These are phyloP conservation scores for Propithecus perrieri DNA, from an alignment of 2,797 vertebrate genomes.

Conservation along the genomic window DNA sequence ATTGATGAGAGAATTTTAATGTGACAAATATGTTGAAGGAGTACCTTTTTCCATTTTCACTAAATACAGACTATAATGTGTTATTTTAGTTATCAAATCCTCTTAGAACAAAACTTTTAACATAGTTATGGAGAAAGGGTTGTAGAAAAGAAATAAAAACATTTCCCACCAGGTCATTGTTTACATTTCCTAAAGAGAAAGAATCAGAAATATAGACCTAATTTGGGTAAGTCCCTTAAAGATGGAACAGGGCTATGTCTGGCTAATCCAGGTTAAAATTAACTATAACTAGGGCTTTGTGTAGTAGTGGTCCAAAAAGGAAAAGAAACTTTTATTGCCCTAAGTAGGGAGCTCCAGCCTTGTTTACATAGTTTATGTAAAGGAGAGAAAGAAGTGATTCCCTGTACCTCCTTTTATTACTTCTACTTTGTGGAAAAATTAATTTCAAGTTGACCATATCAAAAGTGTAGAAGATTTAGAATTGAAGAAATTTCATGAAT, in stretches of 20 bases:
- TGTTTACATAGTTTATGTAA: background rate
- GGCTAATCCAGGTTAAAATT: background rate
- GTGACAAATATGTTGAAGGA: background rate
- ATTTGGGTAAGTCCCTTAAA: background rate
- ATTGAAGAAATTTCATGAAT: background rate
- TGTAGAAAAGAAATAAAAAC: background rate
- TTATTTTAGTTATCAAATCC: background rate
- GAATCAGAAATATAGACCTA: background rate
- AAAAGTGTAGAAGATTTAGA: slow-evolving; percentile 10
- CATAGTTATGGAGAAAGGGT: background rate
- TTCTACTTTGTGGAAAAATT: background rate
- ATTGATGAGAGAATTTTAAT: background rate
- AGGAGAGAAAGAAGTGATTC: background rate
- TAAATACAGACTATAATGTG: background rate
- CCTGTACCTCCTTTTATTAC: background rate
- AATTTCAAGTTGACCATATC: background rate
- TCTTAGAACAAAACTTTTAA: background rate
- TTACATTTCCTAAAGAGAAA: background rate
- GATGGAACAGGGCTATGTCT: background rate
- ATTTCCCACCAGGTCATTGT: background rate
- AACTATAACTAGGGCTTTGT: background rate
- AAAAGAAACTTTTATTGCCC: background rate
- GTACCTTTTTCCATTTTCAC: background rate
- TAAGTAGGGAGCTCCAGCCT: background rate
- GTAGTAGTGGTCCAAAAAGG: background rate